Conservation (phyloP, 2,888 invertebrate species). For the Chrysolina haemoptera region DNA sequence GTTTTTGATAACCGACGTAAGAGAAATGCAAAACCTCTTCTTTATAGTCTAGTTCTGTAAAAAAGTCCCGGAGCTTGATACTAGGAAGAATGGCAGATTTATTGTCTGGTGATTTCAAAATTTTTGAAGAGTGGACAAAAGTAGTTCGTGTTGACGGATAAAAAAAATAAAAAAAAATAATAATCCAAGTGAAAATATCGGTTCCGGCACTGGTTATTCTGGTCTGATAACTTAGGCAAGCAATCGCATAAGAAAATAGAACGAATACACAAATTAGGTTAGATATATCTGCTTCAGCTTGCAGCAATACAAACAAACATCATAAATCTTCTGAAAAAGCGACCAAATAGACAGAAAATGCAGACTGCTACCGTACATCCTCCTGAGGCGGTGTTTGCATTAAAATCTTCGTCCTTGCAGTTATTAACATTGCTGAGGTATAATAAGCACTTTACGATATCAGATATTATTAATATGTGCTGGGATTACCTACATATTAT, state of each 20-base stretch:
- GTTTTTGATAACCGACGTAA: no score
- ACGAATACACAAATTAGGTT: slow-evolving; percentile 36
- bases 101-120: no score
- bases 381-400: slow-evolving; percentile 26
- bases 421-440: slow-evolving; percentile 42
- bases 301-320: slow-evolving; percentile 38
- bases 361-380: slow-evolving; percentile 21
- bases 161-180: no score
- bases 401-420: slow-evolving; percentile 40
- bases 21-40: no score
- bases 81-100: no score
- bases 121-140: no score
- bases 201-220: slow-evolving; percentile 18
- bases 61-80: no score
- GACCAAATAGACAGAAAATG: slow-evolving; percentile 25
- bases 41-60: no score
- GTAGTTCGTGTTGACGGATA: no score
- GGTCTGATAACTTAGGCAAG: slow-evolving; percentile 28
- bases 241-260: slow-evolving; percentile 37
- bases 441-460: slow-evolving; percentile 40
- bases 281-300: slow-evolving; percentile 40
- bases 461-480: slow-evolving; percentile 39
- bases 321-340: slow-evolving; percentile 34
- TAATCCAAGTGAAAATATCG: no score
- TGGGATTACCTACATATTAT: slow-evolving; percentile 39